Evolutionary conservation across 2,113 vertebrate genomes (phyloP), one percentile per base, ranked within the genome.

Genomic region (Chroicocephalus ridibundus): DNA sequence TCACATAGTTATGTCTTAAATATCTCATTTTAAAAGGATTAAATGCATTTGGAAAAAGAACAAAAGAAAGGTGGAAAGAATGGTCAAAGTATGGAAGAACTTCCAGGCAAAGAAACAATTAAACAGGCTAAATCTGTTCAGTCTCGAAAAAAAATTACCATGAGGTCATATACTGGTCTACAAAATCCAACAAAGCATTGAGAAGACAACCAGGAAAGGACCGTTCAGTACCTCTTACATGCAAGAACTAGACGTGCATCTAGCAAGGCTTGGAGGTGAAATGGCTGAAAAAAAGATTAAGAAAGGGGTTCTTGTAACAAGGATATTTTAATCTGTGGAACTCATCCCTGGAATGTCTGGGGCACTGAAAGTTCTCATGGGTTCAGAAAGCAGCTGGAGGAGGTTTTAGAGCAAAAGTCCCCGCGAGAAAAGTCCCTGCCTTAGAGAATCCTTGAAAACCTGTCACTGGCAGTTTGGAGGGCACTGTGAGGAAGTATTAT

Each of bases 241-340:
- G 20, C 9, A 19, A 47, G 40, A 71, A 44, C 3, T 42, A 47
- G 17, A 31, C 2, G 2, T 26, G 3, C 2, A 15, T 26, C 10
- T 66, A 40, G 1, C 61, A 52, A 58, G 12, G 3, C 44, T 16
- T 70, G 54, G 13, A 38, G 13, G 2, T 27, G 3, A 60, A 58
- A 44, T 34, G 1, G 9, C 29, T 15, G 11, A 3, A 6, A 44
- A 57, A 55, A 34, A 29, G 18, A 4, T 13, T 13, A 22, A 42
- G 3, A 15, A 47, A 25, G 5, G 7, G 0, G 1, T 38, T 40
- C 18, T 69, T 77, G 3, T 9, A 55, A 42, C 32, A 44, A 49
- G 6, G 49, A 15, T 57, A 65, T 64, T 64, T 81, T 46, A 36
- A 62, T 51, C 21, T 47, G 3, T 61, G 19, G 20, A 90, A 70